Base-by-base conservation (phyloP, 2,888 invertebrate species). In the Lepidonotus clava region DNA sequence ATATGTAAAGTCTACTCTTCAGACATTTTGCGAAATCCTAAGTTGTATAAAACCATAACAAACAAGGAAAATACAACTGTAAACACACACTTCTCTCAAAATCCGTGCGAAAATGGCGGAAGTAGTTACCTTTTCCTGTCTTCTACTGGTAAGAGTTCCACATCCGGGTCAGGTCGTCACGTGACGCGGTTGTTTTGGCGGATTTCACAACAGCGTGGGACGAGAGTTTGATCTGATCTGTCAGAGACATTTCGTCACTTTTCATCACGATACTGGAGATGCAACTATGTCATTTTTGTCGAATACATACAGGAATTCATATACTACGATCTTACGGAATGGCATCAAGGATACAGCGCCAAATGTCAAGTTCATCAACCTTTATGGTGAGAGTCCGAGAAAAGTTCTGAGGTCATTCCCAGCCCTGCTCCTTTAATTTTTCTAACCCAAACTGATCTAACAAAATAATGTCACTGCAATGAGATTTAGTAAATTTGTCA, bases 301-400 rank as follows among this genome's bases (percentile, higher is more conserved):
- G 24, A 71, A 0, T 21, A 36, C 34, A 34, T 21, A 1, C 38
- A 18, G 38, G 34, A 71, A 71, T 24, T 34, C 36, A 14, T 14
- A 21, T 14, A 71, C 38, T 38, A 38, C 34, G 71, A 1, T 71
- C 38, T 21, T 71, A 71, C 71, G 38, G 38, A 21, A 71, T 71
- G 71, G 71, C 71, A 71, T 6, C 71, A 21, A 11, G 38, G 21
- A 71, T 38, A 34, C 38, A 34, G 21, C 34, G 71, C 1, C 71
- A 71, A 71, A 34, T 71, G 38, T 71, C 71, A 71, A 71, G 38
- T 38, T 38, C 71, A 71, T n/a, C 8, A 71, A 18, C 71, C 5
- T 71, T n/a, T 24, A 71, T 71, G 71, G 71, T 71, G n/a, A 21
- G 71, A 36, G 11, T 36, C 6, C 67, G n/a, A n/a, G n/a, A n/a